Conservation (phyloP, 2,113 vertebrate species). For the Cyprinus carpio region DNA sequence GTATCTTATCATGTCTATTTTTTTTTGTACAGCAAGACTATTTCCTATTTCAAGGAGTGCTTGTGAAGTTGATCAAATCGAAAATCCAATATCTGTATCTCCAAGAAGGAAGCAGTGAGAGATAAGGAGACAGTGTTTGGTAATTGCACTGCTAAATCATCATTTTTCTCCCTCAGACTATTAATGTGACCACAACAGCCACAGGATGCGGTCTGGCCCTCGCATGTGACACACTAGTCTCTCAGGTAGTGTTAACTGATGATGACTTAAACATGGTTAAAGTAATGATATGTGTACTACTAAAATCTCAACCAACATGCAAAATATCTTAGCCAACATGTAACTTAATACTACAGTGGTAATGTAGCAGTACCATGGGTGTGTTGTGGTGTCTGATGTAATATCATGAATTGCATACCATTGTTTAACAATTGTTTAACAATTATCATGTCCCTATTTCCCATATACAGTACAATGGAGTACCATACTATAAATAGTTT, state of each 20-base stretch:
- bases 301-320: not conserved
- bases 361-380: not conserved
- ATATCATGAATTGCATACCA: not conserved
- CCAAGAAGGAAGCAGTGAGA: constrained; percentile 1
- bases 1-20: not conserved
- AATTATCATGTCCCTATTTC: not conserved
- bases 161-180: constrained; percentile 70
- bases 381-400: not conserved
- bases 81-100: constrained; percentile 35
- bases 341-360: not conserved
- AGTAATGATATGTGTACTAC: not conserved
- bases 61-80: not conserved
- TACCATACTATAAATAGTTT: not conserved
- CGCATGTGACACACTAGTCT: constrained; percentile 91
- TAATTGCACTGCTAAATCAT: not conserved
- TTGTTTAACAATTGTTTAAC: not conserved
- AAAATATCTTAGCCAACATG: not conserved
- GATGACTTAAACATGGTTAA: not conserved
- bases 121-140: constrained; percentile 11
- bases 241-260: constrained; percentile 81
- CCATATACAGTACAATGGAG: not conserved
- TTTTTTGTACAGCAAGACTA: not conserved
- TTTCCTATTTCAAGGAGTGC: not conserved
- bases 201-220: constrained; percentile 82
- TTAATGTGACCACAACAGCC: constrained; percentile 80